These are phyloP conservation scores for Abrostola tripartita DNA, from an alignment of 2,888 invertebrate genomes.

Conservation along the genomic window DNA sequence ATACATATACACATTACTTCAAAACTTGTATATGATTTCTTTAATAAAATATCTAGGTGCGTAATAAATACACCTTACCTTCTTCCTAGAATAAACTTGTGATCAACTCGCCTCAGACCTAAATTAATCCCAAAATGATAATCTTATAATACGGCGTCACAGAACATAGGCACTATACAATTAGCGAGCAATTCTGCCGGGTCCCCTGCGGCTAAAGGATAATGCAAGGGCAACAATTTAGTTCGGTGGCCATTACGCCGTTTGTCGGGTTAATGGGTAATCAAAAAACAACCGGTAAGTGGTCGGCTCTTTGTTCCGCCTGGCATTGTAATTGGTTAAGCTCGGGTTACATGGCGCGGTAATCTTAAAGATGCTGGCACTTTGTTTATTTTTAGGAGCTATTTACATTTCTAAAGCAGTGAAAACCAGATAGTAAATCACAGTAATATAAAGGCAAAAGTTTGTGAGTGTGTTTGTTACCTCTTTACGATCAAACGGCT, in stretches of 20 bases:
- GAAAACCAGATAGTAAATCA: too few species aligned
- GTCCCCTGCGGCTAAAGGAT: constrained; percentile 50
- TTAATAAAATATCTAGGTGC: too few species aligned
- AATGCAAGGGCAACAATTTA: constrained; percentile 52
- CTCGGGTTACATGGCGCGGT: constrained; percentile 35
- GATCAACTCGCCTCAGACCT: constrained; percentile 4
- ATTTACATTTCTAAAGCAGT: too few species aligned
- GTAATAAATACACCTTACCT: background rate
- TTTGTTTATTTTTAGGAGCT: too few species aligned
- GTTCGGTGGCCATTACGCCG: constrained; percentile 54
- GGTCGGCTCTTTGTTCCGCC: constrained; percentile 56
- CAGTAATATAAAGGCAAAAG: background rate
- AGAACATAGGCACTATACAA: constrained; percentile 36
- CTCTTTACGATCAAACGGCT: too few species aligned
- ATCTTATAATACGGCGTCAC: constrained; percentile 41
- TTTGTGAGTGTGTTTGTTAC: too few species aligned
- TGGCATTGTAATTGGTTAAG: constrained; percentile 42
- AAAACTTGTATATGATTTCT: too few species aligned
- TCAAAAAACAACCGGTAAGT: constrained; percentile 61
- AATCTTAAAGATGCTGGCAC: background rate
- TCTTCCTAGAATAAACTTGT: too few species aligned
- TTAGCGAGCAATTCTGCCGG: constrained; percentile 48
- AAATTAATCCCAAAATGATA: constrained; percentile 23
- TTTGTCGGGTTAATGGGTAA: constrained; percentile 59
- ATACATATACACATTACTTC: too few species aligned